Base-by-base conservation (phyloP, 92 coral and sea anemone species). In the Epizoanthus scotinus region DNA sequence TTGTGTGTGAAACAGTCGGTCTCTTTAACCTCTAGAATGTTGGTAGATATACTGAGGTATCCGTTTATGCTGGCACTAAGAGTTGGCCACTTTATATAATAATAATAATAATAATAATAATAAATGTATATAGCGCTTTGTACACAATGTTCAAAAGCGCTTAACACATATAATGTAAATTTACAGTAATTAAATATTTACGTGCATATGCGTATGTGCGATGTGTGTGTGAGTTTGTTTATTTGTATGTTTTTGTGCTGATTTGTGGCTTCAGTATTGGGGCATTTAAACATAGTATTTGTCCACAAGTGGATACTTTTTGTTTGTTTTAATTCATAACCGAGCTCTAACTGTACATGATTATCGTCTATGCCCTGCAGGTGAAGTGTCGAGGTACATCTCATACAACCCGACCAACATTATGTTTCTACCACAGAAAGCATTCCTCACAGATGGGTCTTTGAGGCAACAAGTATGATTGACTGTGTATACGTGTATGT, bases 391-490 rank as follows among this genome's bases (percentile, higher is more conserved):
- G 26, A 85, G 88, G 77, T 86, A 80, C 40, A 67, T 82, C 53
- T 82, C 74, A 2, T 81, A 78, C 20, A 69, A 54, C 27, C 93
- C 91, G 6, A 80, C 78, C 71, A 60, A 66, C 63, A 86, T 91
- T 10, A 78, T 91, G 24, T 96, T 96, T 34, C 65, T 96, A 53
- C 98, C 99, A 15, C 99, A 93, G 81, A 91, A 91, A 80, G 82
- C 92, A 2, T 87, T 93, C 66, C 83, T 95, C 54, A 87, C 99
- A 6, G 98, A 93, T 84, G 99, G 99, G 8, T 88, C 98, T 27
- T 71, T 95, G 57, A 90, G 86, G 64, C 89, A 95, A 71, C 99
- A 95, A 90, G 95, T 89, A 44, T 0, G 47, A 28, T 17, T 15
- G 47, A 28, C 8, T 15, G 7, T 40, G 17, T 56, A 14, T 28